Conservation (phyloP, 2,888 invertebrate species). For the Flexamia atlantica region DNA sequence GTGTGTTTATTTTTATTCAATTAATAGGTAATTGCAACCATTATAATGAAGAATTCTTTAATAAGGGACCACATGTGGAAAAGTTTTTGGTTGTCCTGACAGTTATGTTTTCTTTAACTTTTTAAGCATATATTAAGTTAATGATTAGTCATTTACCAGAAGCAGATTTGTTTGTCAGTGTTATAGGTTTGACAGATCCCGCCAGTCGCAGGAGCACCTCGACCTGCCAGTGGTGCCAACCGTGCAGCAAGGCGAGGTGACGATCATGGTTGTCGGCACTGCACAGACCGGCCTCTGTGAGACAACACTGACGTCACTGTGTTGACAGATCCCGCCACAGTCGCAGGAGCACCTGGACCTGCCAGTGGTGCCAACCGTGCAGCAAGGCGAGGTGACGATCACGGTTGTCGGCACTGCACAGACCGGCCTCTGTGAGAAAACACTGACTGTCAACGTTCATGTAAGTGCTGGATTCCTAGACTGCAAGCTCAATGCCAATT, state of each 20-base stretch:
- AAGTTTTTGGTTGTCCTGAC: too few species aligned
- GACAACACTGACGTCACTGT: conserved; percentile 70
- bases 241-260: conserved; percentile 74
- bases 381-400: conserved; percentile 75
- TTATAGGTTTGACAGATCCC: conserved; percentile 50
- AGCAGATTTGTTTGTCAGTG: too few species aligned
- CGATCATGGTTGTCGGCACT: conserved; percentile 75
- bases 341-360: conserved; percentile 75
- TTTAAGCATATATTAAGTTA: too few species aligned
- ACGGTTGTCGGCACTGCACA: conserved; percentile 76
- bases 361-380: conserved; percentile 76
- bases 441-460: conserved; percentile 72
- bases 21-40: too few species aligned
- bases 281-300: conserved; percentile 75
- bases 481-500: neutral
- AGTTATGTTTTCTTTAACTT: too few species aligned
- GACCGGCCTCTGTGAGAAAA: conserved; percentile 73
- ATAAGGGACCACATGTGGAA: too few species aligned
- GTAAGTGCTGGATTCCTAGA: conserved; percentile 68
- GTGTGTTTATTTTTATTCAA: too few species aligned
- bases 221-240: conserved; percentile 77
- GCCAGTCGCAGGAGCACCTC: conserved; percentile 73
- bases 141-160: too few species aligned
- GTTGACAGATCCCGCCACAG: conserved; percentile 66
- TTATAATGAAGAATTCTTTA: too few species aligned